phyloP scores from a whole-genome alignment of 2,113 vertebrate species.

The Thunnus thynnus region DNA sequence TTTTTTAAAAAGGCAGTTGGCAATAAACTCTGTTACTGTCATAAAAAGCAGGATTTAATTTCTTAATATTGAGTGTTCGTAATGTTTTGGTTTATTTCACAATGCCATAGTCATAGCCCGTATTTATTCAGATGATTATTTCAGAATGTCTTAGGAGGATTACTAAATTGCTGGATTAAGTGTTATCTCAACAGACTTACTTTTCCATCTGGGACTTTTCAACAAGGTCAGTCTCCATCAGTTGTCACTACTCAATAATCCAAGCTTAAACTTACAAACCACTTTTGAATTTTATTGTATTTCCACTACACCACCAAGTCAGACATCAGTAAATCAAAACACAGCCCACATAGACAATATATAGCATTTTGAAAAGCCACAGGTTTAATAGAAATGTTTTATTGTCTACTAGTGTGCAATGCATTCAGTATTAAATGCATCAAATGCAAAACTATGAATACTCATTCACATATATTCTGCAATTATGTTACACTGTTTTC shows the following conservation, averaged over 20 bases:
- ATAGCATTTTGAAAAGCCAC: background rate
- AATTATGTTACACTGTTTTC: slow-evolving; percentile 10
- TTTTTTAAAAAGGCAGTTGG: too few species aligned
- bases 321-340: background rate
- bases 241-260: slow-evolving; percentile 14
- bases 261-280: slow-evolving; percentile 31
- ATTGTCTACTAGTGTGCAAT: slow-evolving; percentile 38
- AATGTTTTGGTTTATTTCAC: too few species aligned
- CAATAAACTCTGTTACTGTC: too few species aligned
- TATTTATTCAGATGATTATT: background rate
- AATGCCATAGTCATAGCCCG: too few species aligned
- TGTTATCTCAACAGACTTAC: background rate
- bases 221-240: slow-evolving; percentile 11
- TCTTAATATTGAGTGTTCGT: too few species aligned
- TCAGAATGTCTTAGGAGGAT: background rate
- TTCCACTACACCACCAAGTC: background rate
- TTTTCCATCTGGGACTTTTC: slow-evolving; percentile 24
- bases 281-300: background rate
- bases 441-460: slow-evolving; percentile 26
- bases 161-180: background rate
- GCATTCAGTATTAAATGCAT: slow-evolving; percentile 20
- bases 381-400: slow-evolving; percentile 50
- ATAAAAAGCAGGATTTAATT: too few species aligned
- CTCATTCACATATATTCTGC: slow-evolving; percentile 7
- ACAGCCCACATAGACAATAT: background rate